Evolutionary conservation across 2,888 invertebrate species (phyloP).

Genomic region (Drosophila pseudotalamancana): DNA sequence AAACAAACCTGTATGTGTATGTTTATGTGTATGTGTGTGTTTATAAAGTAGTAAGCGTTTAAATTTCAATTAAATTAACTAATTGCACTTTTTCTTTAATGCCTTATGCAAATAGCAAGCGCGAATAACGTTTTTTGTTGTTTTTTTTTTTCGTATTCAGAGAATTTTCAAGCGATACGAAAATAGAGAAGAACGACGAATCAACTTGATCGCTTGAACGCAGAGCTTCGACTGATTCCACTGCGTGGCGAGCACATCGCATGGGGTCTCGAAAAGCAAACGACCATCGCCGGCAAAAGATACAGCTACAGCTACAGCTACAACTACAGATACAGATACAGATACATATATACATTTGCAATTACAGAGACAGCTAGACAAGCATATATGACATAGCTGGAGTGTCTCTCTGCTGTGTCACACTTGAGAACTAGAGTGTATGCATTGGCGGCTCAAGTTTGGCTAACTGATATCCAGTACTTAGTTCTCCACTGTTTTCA

Average conservation of each 20-base stretch:
- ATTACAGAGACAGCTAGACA: constrained; percentile 4
- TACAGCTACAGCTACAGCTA: constrained; percentile 7
- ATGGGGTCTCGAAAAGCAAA: constrained; percentile 51
- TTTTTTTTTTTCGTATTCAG: not conserved
- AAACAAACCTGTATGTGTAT: constrained; percentile 56
- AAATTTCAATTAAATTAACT: constrained; percentile 7
- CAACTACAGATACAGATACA: constrained; percentile 2
- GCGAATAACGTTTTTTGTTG: constrained; percentile 11
- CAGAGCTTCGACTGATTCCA: constrained; percentile 71
- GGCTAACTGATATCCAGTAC: not conserved
- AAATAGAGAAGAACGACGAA: constrained; percentile 9
- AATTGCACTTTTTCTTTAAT: constrained; percentile 6
- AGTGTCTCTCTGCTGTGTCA: constrained; percentile 9
- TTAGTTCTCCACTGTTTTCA: too few relatives aligned
- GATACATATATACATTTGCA: constrained; percentile 1
- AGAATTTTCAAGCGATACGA: constrained; percentile 1
- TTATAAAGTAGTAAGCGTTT: constrained; percentile 7
- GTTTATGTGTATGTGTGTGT: not conserved
- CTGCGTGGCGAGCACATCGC: constrained; percentile 50
- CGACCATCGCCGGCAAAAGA: constrained; percentile 18
- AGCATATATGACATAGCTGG: not conserved
- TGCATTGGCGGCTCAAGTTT: too few relatives aligned
- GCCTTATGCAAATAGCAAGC: not conserved
- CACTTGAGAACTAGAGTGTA: not conserved
- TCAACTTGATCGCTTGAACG: constrained; percentile 75